phyloP scores from a whole-genome alignment of 2,797 vertebrate species.

The Esox masquinongy region DNA sequence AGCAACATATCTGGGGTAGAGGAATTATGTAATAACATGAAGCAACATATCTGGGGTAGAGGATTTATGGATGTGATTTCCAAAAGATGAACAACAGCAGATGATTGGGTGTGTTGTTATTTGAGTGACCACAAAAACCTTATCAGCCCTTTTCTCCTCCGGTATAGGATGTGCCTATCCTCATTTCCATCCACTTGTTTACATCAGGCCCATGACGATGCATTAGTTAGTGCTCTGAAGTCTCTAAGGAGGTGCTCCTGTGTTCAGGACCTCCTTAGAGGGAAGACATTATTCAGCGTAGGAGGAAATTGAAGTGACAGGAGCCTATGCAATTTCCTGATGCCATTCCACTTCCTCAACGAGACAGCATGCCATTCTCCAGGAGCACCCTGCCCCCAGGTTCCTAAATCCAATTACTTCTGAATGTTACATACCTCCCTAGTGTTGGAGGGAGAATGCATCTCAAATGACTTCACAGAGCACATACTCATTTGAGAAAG shows the following conservation, averaged over 20 bases:
- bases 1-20: too few species aligned
- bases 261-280: background rate
- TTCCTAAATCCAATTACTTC: slow-evolving; percentile 32
- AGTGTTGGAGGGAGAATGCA: background rate
- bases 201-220: background rate
- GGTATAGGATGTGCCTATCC: background rate
- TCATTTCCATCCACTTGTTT: background rate
- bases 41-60: too few species aligned
- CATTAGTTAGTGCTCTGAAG: background rate
- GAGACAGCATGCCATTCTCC: background rate
- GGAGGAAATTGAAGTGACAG: background rate
- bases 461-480: background rate
- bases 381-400: background rate
- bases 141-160: background rate
- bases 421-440: background rate
- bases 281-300: background rate
- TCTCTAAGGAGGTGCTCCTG: background rate
- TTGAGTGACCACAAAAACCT: background rate
- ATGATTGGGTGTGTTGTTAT: background rate
- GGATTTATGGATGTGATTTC: background rate
- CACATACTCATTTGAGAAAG: too few species aligned
- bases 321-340: background rate
- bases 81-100: background rate
- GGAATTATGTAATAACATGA: too few species aligned
- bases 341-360: background rate